Base-by-base conservation (phyloP, 2,797 vertebrate genomes). In the Podarcis siculus region DNA sequence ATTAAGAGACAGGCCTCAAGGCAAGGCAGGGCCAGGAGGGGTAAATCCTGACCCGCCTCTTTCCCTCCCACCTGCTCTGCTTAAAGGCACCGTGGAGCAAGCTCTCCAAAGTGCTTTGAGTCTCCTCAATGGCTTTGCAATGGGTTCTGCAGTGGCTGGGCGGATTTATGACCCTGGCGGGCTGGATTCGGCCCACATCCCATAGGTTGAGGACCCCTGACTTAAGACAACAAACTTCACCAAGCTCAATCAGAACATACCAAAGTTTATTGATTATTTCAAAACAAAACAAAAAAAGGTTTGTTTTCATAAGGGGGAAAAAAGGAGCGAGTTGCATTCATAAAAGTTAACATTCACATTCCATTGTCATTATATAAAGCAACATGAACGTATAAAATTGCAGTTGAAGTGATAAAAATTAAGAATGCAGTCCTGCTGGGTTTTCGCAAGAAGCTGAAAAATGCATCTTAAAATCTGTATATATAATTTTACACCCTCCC, bases 201-300 rank as follows among this genome's bases (percentile, higher is more conserved):
- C 49, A 55, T 55, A 55, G 49, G 15, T 55, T 15, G 49, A 55
- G 49, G 49, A 55, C 49, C 49, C 49, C 81, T 30, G 10, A 77
- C 30, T 49, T 66, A 61, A 86, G 69, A 84, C 90, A 69, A 67
- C n/a, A 69, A 77, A 93, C 69, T 55, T 87, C 35, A 49, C 81
- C 69, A 79, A 87, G 92, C 58, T 92, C 95, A 89, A 96, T 96
- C 92, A 91, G 96, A 97, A 96, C 96, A 97, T 97, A 97, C 94
- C 96, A 97, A 97, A 97, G 96, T 97, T 97, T 97, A 97, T 97
- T 97, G 96, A 97, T 96, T 96, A 96, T 96, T 95, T 96, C 93
- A 95, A 97, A 96, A 87, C 49, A 72, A 86, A 55, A 10, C n/a
- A 30, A 95, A 92, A 97, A 96, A 93, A 61, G 37, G 58, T 30